phyloP scores from a whole-genome alignment of 2,113 vertebrate species.

The Ptychochromis oligacanthus region DNA sequence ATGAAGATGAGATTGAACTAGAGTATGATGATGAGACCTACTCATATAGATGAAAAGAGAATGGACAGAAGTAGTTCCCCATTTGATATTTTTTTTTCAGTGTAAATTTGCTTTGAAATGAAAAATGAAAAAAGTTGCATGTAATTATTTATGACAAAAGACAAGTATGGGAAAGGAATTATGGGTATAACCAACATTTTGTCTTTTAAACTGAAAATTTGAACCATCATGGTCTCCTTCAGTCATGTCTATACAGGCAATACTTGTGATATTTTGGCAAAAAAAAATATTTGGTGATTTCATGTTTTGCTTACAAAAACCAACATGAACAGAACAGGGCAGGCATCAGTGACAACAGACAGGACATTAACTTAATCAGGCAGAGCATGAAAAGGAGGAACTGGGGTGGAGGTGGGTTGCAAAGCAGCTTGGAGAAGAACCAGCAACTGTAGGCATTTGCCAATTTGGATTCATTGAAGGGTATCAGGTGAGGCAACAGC shows the following conservation, averaged over 20 bases:
- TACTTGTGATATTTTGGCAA: not conserved
- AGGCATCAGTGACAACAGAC: no score
- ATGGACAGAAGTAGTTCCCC: not conserved
- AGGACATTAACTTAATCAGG: no score
- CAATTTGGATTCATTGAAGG: not conserved
- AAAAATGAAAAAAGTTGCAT: not conserved
- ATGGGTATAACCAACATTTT: not conserved
- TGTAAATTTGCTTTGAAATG: not conserved
- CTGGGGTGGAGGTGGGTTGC: not conserved
- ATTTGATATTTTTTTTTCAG: not conserved
- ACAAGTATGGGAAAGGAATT: not conserved
- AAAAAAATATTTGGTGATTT: conserved; percentile 4
- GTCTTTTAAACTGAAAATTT: not conserved
- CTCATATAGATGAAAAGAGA: conserved; percentile 78
- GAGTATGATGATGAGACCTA: conserved; percentile 95
- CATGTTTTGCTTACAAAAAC: not conserved
- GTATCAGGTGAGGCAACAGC: not conserved
- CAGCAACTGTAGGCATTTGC: not conserved
- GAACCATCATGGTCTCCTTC: not conserved
- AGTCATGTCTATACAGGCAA: not conserved
- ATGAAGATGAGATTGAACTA: conserved; percentile 86
- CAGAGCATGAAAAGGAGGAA: not conserved
- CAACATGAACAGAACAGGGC: no score
- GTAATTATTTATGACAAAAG: not conserved
- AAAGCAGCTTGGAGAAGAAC: not conserved